Evolutionary conservation across 2,888 invertebrate genomes (phyloP), one percentile per base, ranked within the genome.

Genomic region (Polietes domitor): DNA sequence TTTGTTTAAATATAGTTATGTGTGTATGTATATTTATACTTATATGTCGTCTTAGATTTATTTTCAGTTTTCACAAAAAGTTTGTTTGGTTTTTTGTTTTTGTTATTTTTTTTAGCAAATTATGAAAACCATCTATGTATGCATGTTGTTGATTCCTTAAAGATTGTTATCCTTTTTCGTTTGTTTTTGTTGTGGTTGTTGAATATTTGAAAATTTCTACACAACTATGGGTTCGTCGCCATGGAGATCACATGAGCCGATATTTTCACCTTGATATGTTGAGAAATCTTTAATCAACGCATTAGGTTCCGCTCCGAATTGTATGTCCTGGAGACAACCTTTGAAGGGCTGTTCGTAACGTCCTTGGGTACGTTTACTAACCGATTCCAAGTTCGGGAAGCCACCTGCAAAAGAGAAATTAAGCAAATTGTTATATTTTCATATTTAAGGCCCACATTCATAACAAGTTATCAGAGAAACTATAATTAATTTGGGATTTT

Each of bases 271-370:
- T 87, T 93, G 93, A 88, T 93, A 94, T 43, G 92, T 88, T 53
- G 93, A 93, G 91, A 94, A 94, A 90, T 95, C 94, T 79, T 91
- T 91, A 73, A 92, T 92, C 86, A 92, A 86, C 70, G 91, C 87
- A 84, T 88, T 90, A 78, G 90, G 90, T 85, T 92, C 92, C 68
- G 90, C 89, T 24, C 92, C 92, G 82, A 92, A 94, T 68, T 94
- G 93, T 88, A 94, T 93, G 85, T 93, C 93, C 89, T 94, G 94
- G 85, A 94, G 93, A 88, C 94, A 94, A 80, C 94, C 94, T 89
- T 93, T 93, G 88, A 94, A 94, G 84, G 94, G 94, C 80, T 93
- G 90, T 4, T 93, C 92, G 87, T 93, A 94, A 53, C 93, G 90
- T 83, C 92, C 93, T 86, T 92, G 93, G 6, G 93, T 93, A 91